Conservation (phyloP, 2,113 vertebrate species). For the Myotis lucifugus region DNA sequence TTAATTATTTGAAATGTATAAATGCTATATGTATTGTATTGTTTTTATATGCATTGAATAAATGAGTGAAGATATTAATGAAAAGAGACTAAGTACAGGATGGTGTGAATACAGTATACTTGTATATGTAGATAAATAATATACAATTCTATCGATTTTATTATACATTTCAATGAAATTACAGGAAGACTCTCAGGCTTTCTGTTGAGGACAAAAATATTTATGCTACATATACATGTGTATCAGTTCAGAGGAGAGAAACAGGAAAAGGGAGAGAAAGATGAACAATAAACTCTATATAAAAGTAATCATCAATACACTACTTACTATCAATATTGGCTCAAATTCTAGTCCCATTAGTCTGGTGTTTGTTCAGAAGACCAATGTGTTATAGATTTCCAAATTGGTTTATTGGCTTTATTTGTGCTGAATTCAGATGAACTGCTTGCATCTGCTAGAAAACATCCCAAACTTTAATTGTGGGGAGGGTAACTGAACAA, state of each 20-base stretch:
- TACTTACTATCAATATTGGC: neutral
- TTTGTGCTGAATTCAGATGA: neutral
- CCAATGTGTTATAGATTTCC: neutral
- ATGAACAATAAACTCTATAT: neutral
- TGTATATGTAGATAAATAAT: neutral
- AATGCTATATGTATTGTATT: neutral
- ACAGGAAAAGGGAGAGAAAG: neutral
- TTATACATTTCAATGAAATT: slow-evolving; percentile 16
- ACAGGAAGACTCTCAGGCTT: neutral
- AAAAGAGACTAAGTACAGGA: neutral
- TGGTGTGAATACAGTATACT: neutral
- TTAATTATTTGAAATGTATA: neutral
- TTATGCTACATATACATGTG: neutral
- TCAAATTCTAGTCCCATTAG: neutral
- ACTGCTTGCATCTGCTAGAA: neutral
- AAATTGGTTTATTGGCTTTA: neutral
- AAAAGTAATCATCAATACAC: neutral
- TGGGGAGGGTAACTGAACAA: neutral
- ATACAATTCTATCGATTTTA: neutral
- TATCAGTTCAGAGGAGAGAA: neutral
- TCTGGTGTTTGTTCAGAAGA: neutral
- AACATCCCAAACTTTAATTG: neutral
- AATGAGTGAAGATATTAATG: neutral
- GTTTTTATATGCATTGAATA: neutral
- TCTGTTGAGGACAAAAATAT: neutral